Base-by-base conservation (phyloP, 2,113 vertebrate genomes). In the Zosterops borbonicus region DNA sequence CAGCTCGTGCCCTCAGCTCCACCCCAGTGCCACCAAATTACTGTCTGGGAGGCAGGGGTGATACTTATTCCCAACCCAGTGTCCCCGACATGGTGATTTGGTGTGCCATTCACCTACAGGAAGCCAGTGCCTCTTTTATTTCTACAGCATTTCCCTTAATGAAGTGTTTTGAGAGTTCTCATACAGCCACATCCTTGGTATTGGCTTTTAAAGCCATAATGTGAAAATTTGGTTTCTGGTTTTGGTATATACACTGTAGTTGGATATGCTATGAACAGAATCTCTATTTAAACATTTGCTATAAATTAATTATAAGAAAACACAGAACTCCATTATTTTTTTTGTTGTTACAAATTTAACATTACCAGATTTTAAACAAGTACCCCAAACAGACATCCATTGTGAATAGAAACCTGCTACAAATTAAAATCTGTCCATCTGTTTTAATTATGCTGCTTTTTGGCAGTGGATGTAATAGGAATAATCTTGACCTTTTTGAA, bases 251-350 rank as follows among this genome's bases (percentile, higher is more conserved):
- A 62, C 62, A n/a, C 42, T 96, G 90, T 82, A 93, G 80, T 52
- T 95, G 94, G 42, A 77, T 96, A 68, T 95, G 50, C 94, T 80
- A 92, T 76, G 84, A 91, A 69, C 86, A 92, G 80, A 95, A 93
- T 97, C 62, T 75, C 53, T 88, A 93, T 94, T 95, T 90, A 90
- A 90, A 92, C 87, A 90, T 96, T 95, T 97, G 96, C 95, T 93
- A 91, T 97, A 94, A 97, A 96, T 97, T 96, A 96, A 96, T 96
- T 93, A 75, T 69, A 83, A 82, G 88, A 96, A 97, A 97, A 95
- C 89, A 90, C 82, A 92, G 53, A 89, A 90, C 79, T 82, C 81
- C 62, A 89, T 95, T 94, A 82, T 96, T 86, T 96, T 95, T 60
- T 90, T 91, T 97, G 87, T 96, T 97, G 89, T 95, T 96, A 73